Base-by-base conservation (phyloP, 2,797 vertebrate genomes). In the Atherinosoma microstoma region DNA sequence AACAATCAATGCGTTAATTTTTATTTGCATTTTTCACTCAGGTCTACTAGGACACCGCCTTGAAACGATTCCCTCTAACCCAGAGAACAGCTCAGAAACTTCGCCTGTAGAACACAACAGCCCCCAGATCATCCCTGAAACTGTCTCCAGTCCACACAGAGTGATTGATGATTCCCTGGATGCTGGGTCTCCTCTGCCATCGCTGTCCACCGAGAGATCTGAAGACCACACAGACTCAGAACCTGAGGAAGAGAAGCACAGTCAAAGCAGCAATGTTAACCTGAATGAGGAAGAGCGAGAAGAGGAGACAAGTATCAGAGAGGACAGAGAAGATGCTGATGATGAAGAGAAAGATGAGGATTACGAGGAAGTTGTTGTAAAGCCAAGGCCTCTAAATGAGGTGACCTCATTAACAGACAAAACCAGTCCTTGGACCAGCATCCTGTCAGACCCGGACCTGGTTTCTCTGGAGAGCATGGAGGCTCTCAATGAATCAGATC, bases 391-490 rank as follows among this genome's bases (percentile, higher is more conserved):
- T 65, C 95, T 99, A 3, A 99, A 99, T 27, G 98, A 99, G 70
- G 79, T 99, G 42, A 98, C 95, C 0, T 94, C 94, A 0, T 0
- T 95, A 62, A 98, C 96, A 0, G 97, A 98, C 75, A 96, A 83
- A 93, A 99, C 96, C 35, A 99, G 97, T 58, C 97, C 97, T 16
- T 98, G 97, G 98, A 98, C 97, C 83, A 99, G 97, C 73, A 65
- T 97, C 36, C 0, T 96, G 12, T 98, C 97, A 3, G 96, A 97
- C 51, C 84, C 60, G 0, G 95, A 96, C 35, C 73, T 83, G 20
- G 85, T 73, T 51, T 89, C 90, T 67, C 78, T 89, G 10, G 91
- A 88, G 59, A 92, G 90, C 58, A 36, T 72, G 0, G 75, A 90
- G 56, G n/a, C 2, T n/a, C 15, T 64, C 20, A 73, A 84, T 18